Evolutionary conservation across 2,888 invertebrate species (phyloP), one percentile per base, ranked within the genome.

Genomic region (Sesamia inferens): DNA sequence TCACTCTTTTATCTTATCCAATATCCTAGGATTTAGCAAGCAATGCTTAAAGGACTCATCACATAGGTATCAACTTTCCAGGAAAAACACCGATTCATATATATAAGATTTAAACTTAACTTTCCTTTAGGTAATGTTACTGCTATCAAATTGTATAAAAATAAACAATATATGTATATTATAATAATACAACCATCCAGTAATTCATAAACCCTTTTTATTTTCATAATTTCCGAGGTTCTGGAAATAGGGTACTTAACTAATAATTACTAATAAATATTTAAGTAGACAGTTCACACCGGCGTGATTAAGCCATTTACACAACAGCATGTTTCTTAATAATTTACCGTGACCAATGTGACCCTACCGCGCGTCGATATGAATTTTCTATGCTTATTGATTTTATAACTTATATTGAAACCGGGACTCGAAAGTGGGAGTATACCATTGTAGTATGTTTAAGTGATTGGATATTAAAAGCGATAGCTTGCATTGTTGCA

Each of bases 331-430:
- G 71, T 71, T 64, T 57, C 54, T 68, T 67, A 64, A 75, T 82
- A 71, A 81, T 79, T 78, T 72, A 80, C 62, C 47, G 48, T 74
- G 63, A 74, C 68, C 57, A 64, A 55, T 66, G 68, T 74, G 67
- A 57, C 65, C 61, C 74, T 65, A 67, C 48, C 71, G 75, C 58
- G 61, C 71, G 62, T 76, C 14, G 51, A 65, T 77, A 79, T 85
- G 68, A 71, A 80, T 81, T 76, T 85, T 85, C 68, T 64, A 87
- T 76, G 68, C 19, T 10, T 71, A 87, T 87, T 63, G 85, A 87
- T 86, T 76, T 67, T 39, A 57, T 59, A 42, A 61, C 2, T 7
- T n/a, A 59, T 8, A 31, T 76, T 76, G 31, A 31, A 44, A 39
- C 42, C 8, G 13, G 31, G 16, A 59, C 47, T n/a, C 19, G n/a